Evolutionary conservation across 2,113 vertebrate genomes (phyloP).

Genomic region (Fulmarus glacialis): DNA sequence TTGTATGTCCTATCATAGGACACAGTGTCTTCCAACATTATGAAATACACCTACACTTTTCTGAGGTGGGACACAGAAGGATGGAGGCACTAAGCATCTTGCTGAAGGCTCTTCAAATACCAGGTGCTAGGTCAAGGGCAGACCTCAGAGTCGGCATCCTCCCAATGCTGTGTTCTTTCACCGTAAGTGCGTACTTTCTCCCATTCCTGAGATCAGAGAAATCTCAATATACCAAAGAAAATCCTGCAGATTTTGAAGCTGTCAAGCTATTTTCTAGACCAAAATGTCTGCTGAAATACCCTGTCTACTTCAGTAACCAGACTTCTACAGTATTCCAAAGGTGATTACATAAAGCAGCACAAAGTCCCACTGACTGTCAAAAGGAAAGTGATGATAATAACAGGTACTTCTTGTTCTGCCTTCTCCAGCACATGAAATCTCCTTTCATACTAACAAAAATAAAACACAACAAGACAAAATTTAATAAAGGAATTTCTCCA

Average conservation of each 20-base stretch:
- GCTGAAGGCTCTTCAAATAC: neutral
- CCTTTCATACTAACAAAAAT: neutral
- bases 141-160: fast-evolving
- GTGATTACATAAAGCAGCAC: neutral
- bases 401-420: neutral
- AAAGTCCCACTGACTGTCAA: neutral
- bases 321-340: neutral
- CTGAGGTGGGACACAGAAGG: neutral
- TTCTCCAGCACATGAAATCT: neutral
- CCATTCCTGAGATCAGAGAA: neutral
- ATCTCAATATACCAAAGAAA: neutral
- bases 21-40: neutral
- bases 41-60: neutral
- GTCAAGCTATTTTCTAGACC: neutral
- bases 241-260: neutral
- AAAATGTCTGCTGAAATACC: neutral
- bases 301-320: neutral
- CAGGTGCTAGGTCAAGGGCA: neutral
- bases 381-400: neutral
- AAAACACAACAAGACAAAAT: neutral
- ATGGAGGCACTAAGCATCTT: neutral
- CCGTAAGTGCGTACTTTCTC: neutral
- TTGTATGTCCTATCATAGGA: neutral
- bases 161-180: neutral
- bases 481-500: neutral